Evolutionary conservation across 1,140 invertebrate species (phyloP).

Genomic region (Drosophila santomea): DNA sequence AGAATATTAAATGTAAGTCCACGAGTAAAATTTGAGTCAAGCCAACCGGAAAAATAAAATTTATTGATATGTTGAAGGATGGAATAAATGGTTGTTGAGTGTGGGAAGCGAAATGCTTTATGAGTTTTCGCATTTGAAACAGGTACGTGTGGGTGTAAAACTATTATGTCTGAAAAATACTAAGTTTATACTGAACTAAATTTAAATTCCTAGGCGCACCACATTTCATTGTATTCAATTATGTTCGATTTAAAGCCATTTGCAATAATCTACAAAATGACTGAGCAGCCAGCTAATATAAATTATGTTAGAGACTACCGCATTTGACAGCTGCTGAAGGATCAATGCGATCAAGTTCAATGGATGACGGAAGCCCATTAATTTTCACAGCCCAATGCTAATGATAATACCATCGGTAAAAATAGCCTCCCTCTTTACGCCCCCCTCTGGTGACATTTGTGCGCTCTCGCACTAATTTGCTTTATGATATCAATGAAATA

Average conservation of each 20-base stretch:
- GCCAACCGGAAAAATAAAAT: background rate
- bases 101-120: constrained; percentile 1
- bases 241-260: background rate
- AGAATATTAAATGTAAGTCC: background rate
- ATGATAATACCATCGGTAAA: constrained; percentile 46
- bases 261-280: background rate
- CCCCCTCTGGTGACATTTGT: constrained; percentile 51
- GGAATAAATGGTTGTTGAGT: background rate
- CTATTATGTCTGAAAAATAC: background rate
- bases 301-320: constrained; percentile 11
- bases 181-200: background rate
- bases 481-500: constrained; percentile 78
- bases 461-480: constrained; percentile 71
- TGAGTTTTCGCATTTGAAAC: too few species aligned
- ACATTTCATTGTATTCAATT: background rate
- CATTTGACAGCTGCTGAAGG: constrained; percentile 51
- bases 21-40: background rate
- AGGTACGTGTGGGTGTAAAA: background rate
- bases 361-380: constrained; percentile 34
- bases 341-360: constrained; percentile 66
- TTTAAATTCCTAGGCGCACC: background rate
- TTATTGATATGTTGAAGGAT: background rate
- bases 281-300: background rate
- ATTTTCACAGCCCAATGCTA: constrained; percentile 31
- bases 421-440: constrained; percentile 19